Evolutionary conservation across 2,888 invertebrate genomes (phyloP).

Genomic region (Drosophila kanekoi): DNA sequence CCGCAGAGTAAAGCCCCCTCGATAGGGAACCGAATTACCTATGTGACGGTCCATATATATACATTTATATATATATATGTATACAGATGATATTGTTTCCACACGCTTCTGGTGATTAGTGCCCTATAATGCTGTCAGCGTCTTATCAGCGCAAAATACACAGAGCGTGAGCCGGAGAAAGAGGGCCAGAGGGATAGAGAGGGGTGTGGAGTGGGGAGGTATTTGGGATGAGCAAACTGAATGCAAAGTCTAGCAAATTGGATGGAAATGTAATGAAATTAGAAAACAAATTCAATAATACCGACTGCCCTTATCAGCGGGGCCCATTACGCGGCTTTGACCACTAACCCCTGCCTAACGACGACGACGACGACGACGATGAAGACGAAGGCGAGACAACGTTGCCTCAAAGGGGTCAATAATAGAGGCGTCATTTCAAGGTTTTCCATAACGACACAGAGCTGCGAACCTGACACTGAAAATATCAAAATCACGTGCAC

Average conservation of each 20-base stretch:
- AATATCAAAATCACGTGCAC: conserved; percentile 62
- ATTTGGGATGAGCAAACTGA: conserved; percentile 40
- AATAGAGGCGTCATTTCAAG: conserved; percentile 43
- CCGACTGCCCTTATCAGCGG: conserved; percentile 53
- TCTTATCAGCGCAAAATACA: conserved; percentile 68
- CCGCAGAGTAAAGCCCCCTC: conserved; percentile 18
- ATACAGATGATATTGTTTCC: conserved; percentile 31
- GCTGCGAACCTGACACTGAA: conserved; percentile 72
- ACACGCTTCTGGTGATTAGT: conserved; percentile 49
- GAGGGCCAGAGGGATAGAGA: background rate
- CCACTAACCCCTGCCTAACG: conserved; percentile 48
- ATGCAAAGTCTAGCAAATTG: conserved; percentile 23
- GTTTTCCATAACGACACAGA: conserved; percentile 26
- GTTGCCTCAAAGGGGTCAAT: conserved; percentile 59
- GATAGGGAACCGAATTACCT: conserved; percentile 38
- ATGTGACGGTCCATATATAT: conserved; percentile 16
- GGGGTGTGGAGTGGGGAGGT: background rate
- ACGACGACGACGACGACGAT: conserved; percentile 15
- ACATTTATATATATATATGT: no score
- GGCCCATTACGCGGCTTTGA: conserved; percentile 60
- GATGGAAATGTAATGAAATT: conserved; percentile 33
- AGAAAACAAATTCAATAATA: conserved; percentile 71
- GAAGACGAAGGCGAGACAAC: conserved; percentile 1
- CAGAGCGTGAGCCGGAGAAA: conserved; percentile 17
- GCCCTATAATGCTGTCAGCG: conserved; percentile 6